phyloP scores from a whole-genome alignment of 1,140 invertebrate genomes.

The Branchinecta lynchi region DNA sequence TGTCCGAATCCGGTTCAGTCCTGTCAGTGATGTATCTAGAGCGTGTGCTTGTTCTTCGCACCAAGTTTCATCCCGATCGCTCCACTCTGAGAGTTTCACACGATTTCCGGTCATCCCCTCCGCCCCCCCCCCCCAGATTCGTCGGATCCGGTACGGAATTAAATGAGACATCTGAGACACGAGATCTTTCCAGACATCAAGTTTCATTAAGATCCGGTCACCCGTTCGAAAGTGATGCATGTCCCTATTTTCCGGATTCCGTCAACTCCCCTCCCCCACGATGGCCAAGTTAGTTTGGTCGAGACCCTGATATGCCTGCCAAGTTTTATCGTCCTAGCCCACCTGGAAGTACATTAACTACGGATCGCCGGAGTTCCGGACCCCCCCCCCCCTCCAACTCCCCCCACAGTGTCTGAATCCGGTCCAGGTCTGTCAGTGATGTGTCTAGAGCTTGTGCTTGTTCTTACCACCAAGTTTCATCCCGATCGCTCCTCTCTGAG shows the following conservation, averaged over 20 bases:
- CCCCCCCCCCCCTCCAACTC: not conserved
- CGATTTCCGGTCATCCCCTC: slow-evolving; percentile 2
- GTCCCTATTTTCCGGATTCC: not conserved
- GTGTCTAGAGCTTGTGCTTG: no score
- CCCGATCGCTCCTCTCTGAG: no score
- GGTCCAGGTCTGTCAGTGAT: not conserved
- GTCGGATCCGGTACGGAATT: not conserved
- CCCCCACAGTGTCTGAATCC: not conserved
- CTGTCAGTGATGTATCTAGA: slow-evolving; percentile 1
- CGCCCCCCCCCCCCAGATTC: not conserved
- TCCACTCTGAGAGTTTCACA: not conserved
- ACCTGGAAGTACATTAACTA: not conserved
- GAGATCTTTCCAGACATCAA: slow-evolving; percentile 6
- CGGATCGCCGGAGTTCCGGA: no score
- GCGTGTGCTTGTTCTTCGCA: not conserved
- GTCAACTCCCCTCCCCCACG: not conserved
- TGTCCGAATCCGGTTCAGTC: not conserved
- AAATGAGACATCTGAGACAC: slow-evolving; percentile 1
- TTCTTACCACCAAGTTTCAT: no score
- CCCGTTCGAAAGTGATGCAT: no score
- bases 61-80: slow-evolving; percentile 5
- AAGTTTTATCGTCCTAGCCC: not conserved
- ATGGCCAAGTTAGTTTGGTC: not conserved
- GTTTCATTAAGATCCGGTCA: slow-evolving; percentile 9
- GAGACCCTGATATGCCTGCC: not conserved